Evolutionary conservation across 2,888 invertebrate species (phyloP).

Genomic region (Saturnia japonica): DNA sequence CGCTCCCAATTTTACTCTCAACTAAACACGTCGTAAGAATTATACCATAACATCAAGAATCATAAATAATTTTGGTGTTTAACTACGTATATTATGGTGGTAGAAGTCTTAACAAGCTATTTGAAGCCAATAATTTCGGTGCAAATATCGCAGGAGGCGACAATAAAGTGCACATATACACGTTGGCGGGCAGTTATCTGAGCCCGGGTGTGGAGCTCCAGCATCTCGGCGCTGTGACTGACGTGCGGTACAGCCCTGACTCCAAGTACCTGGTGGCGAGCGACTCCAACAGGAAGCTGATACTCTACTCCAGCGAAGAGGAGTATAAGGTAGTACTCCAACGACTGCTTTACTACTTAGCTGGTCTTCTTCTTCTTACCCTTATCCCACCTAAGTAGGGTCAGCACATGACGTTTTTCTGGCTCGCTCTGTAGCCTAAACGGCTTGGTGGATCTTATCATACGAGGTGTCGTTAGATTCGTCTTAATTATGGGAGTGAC

Average conservation of each 20-base stretch:
- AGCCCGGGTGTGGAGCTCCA: slow-evolving; percentile 79
- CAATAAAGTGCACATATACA: slow-evolving; percentile 71
- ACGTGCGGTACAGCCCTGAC: slow-evolving; percentile 94
- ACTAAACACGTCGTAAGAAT: too few species aligned
- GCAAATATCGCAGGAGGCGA: slow-evolving; percentile 54
- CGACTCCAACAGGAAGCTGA: slow-evolving; percentile 94
- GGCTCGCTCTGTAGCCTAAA: too few species aligned
- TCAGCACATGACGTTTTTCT: too few species aligned
- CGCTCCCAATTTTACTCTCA: too few species aligned
- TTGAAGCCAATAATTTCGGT: not conserved
- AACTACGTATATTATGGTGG: not conserved
- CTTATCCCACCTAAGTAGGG: too few species aligned
- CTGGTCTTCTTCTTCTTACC: too few species aligned
- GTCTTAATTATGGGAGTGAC: too few species aligned
- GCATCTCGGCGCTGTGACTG: slow-evolving; percentile 93
- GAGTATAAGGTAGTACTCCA: slow-evolving; percentile 87
- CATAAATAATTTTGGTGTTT: too few species aligned
- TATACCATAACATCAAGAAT: too few species aligned
- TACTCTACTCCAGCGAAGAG: slow-evolving; percentile 85
- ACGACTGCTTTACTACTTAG: not conserved
- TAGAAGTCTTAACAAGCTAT: not conserved
- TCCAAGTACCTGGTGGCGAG: slow-evolving; percentile 93
- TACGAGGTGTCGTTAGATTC: too few species aligned
- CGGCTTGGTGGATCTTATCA: too few species aligned
- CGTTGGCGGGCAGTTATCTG: slow-evolving; percentile 55